phyloP scores from a whole-genome alignment of 2,888 invertebrate species.

The Lasius platythorax region DNA sequence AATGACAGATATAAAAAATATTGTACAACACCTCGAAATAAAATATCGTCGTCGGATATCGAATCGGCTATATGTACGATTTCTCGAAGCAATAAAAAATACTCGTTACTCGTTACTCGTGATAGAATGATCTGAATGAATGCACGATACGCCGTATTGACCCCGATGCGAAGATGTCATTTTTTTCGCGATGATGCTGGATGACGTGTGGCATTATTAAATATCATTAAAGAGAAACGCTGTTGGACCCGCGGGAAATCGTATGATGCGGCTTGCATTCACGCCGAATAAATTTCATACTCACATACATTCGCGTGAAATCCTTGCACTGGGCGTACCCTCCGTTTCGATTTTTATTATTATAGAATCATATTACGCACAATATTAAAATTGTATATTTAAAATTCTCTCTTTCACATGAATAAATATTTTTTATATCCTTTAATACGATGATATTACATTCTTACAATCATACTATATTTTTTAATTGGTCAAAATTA shows the following conservation, averaged over 20 bases:
- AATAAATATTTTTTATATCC: not conserved
- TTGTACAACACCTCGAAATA: conserved; percentile 46
- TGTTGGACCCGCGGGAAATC: conserved; percentile 23
- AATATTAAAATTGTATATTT: not conserved
- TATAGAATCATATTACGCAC: not conserved
- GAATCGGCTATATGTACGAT: conserved; percentile 14
- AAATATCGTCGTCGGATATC: conserved; percentile 43
- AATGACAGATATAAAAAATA: conserved; percentile 52
- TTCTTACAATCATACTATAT: not conserved
- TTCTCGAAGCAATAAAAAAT: conserved; percentile 50
- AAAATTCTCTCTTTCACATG: not conserved
- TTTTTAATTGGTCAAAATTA: not conserved
- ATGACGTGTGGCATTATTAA: conserved; percentile 62
- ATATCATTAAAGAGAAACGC: conserved; percentile 74
- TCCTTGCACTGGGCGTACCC: not conserved
- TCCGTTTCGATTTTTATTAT: not conserved
- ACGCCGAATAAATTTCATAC: conserved; percentile 27
- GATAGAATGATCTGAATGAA: conserved; percentile 38
- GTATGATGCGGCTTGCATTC: conserved; percentile 3
- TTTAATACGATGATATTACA: not conserved
- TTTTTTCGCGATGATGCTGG: conserved; percentile 39
- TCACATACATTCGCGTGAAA: not conserved
- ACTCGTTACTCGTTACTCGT: conserved; percentile 24
- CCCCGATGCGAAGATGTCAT: conserved; percentile 44
- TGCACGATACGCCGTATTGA: conserved; percentile 20